A percentile compares a stretch with the other conserved stretches of the same genome.
Evolutionary conservation across 2,888 invertebrate species (phyloP).

Genomic region (Thysanoteuthis rhombus): DNA sequence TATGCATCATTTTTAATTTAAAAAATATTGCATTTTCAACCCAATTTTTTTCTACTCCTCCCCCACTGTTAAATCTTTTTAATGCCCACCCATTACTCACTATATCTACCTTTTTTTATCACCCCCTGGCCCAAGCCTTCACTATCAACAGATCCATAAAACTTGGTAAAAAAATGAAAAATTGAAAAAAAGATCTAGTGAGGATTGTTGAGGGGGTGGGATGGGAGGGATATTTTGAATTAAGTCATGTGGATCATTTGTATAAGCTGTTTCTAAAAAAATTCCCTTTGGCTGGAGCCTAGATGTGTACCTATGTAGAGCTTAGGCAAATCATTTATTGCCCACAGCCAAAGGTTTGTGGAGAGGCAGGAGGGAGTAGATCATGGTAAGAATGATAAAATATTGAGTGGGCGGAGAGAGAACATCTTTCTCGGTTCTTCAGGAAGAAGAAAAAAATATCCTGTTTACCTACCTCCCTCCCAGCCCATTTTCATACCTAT

Average conservation of each 20-base stretch:
- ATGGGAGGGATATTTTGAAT: background rate
- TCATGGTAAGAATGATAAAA: background rate
- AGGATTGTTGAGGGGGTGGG: background rate
- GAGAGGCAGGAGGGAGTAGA: background rate
- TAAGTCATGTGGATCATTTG: background rate
- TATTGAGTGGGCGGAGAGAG: background rate
- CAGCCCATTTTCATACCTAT: background rate
- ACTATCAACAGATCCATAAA: background rate
- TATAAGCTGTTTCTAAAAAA: background rate
- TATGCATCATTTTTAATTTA: background rate
- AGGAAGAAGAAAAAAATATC: background rate
- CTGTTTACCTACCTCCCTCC: background rate
- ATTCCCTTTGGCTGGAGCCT: background rate
- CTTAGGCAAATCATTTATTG: background rate
- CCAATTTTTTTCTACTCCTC: background rate
- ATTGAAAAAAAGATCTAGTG: too few species aligned
- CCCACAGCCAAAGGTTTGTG: background rate
- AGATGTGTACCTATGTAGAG: background rate
- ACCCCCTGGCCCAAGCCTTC: background rate
- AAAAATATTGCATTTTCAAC: background rate
- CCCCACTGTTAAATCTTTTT: background rate
- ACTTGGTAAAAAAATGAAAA: background rate
- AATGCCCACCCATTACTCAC: background rate
- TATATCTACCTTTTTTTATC: background rate
- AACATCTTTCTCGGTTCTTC: background rate